These are phyloP conservation scores for Cephus runcator DNA, from an alignment of 2,888 invertebrate genomes.

Conservation along the genomic window DNA sequence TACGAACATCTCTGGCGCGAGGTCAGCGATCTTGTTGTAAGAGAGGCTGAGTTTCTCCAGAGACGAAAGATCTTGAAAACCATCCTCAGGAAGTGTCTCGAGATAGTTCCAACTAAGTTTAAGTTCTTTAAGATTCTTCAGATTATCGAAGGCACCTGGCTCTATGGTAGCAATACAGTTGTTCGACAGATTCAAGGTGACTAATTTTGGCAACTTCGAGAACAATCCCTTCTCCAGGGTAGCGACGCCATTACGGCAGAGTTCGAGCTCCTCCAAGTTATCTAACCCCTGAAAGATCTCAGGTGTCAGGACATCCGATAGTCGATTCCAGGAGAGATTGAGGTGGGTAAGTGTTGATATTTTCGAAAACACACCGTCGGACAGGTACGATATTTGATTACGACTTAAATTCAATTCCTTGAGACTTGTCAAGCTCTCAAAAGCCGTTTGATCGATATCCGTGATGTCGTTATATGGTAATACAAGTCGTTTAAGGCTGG, in stretches of 20 bases:
- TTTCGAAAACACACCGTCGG: constrained; percentile 5
- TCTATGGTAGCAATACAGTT: constrained; percentile 14
- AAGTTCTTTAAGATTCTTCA: constrained; percentile 12
- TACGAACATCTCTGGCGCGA: constrained; percentile 6
- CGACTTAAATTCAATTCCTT: neutral
- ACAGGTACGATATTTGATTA: constrained; percentile 14
- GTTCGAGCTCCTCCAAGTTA: constrained; percentile 15
- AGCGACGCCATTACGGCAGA: constrained; percentile 13
- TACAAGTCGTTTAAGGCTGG: neutral
- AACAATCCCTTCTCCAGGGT: constrained; percentile 11
- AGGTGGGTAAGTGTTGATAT: constrained; percentile 12
- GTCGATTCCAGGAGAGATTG: constrained; percentile 17
- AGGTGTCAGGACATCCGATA: constrained; percentile 11
- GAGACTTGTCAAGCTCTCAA: neutral
- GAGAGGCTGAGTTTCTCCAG: constrained; percentile 14
- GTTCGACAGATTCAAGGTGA: constrained; percentile 13
- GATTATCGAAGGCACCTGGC: constrained; percentile 6
- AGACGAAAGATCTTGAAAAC: constrained; percentile 6
- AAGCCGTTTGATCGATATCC: neutral
- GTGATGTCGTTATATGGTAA: neutral
- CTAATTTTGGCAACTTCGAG: constrained; percentile 7
- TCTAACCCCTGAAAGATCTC: constrained; percentile 9
- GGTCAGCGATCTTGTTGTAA: constrained; percentile 14
- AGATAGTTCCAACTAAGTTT: constrained; percentile 18
- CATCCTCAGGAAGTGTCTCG: constrained; percentile 10